Evolutionary conservation across 2,113 vertebrate species (phyloP), one percentile per base, ranked within the genome.

Genomic region (Ceyx melanurus): DNA sequence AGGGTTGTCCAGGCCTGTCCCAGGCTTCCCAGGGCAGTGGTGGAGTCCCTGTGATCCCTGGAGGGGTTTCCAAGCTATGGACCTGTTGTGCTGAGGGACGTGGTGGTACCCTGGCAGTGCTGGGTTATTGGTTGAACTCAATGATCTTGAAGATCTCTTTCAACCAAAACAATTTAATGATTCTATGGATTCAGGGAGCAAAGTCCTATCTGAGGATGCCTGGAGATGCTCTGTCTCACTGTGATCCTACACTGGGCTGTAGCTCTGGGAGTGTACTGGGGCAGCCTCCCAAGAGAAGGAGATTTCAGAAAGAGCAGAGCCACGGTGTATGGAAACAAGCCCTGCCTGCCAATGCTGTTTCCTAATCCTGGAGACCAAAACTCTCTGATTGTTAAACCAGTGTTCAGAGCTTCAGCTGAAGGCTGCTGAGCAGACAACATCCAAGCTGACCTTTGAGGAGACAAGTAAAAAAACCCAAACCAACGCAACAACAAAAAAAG

Each of bases 381-480:
- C 54, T 5, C 70, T 75, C 79, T 94, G 94, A 93, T 95, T 0
- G 76, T 77, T 92, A 95, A 95, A 95, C 60, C 92, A 92, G 93
- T 0, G 29, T 15, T 70, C 40, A 58, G 91, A 88, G 60, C 40
- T 66, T 66, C 65, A 0, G 77, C 87, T 87, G 87, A 92, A 87
- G 72, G 80, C 86, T 96, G 88, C 94, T 90, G 82, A 94, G 92
- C 93, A 91, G 92, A 89, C 94, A 74, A 22, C 88, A 77, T 95
- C 82, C 82, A 82, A 77, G 37, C 74, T 93, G 93, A 94, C 90
- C 93, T 96, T 94, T 93, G 90, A 77, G 82, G 66, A 94, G 90
- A 94, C 2, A 7, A 77, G 26, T 4, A 22, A 71, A 61, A 72
- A 33, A 64, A 66, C 22, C 37, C 37, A 37, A 37, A 37, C 37